Conservation (phyloP, 2,888 invertebrate species). For the Agrochola lychnidis region DNA sequence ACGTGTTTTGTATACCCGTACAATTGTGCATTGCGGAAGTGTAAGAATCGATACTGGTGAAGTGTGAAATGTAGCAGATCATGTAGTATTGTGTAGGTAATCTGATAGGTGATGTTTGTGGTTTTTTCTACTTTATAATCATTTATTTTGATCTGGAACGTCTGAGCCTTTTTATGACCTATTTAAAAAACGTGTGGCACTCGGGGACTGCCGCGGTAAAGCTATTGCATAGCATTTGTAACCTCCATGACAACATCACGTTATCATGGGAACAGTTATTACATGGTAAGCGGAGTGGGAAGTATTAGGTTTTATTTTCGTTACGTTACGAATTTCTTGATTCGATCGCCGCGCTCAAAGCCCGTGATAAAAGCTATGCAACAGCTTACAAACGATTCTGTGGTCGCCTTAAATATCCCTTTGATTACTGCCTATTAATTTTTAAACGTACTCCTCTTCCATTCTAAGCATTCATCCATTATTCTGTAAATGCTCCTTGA, state of each 20-base stretch:
- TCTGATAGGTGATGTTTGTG: not conserved
- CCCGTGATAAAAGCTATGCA: no score
- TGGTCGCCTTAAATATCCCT: not conserved
- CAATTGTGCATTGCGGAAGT: conserved; percentile 57
- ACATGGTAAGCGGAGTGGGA: no score
- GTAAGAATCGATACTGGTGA: conserved; percentile 50
- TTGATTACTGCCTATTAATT: not conserved
- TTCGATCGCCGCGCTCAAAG: no score
- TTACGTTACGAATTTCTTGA: no score
- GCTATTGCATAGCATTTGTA: no score
- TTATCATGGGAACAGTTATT: no score
- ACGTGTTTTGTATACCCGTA: conserved; percentile 53
- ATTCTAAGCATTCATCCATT: not conserved
- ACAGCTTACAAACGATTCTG: not conserved
- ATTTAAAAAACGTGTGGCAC: no score
- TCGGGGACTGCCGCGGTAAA: no score
- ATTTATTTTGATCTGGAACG: not conserved
- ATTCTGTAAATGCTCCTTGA: conserved; percentile 15
- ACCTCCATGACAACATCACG: no score
- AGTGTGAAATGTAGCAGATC: conserved; percentile 26
- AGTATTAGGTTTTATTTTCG: no score
- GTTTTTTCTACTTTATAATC: not conserved
- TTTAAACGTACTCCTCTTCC: not conserved
- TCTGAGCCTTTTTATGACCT: not conserved
- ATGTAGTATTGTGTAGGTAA: conserved; percentile 16